These are phyloP conservation scores for Portunus trituberculatus DNA, from an alignment of 1,140 invertebrate genomes.

Conservation along the genomic window DNA sequence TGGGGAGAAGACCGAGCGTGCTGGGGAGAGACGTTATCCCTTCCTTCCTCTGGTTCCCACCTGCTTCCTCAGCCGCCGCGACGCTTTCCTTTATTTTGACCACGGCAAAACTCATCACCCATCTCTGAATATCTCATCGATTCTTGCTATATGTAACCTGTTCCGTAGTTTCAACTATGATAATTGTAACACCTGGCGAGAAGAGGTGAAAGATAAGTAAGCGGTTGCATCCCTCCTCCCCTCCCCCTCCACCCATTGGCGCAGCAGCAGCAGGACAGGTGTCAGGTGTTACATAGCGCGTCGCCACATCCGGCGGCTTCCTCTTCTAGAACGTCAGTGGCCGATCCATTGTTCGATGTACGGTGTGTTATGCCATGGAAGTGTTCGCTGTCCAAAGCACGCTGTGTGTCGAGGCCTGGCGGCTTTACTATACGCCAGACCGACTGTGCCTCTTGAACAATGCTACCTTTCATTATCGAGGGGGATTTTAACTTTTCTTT, in stretches of 20 bases:
- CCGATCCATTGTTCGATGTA: background rate
- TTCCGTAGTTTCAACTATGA: too few relatives aligned
- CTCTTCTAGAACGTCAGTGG: background rate
- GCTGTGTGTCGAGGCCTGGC: background rate
- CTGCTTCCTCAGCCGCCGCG: too few relatives aligned
- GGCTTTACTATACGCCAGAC: background rate
- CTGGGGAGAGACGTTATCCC: too few relatives aligned
- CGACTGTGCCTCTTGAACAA: background rate
- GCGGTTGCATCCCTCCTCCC: background rate
- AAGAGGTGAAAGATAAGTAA: background rate
- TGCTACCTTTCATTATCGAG: background rate
- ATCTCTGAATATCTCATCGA: too few relatives aligned
- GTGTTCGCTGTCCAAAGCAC: background rate
- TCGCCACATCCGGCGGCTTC: background rate
- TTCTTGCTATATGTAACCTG: too few relatives aligned
- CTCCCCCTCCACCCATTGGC: background rate
- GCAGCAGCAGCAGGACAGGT: background rate
- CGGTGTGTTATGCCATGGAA: too few relatives aligned
- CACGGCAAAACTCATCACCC: too few relatives aligned
- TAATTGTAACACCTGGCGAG: background rate
- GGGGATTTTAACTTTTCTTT: background rate
- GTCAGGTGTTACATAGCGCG: background rate
- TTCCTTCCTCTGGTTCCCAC: too few relatives aligned
- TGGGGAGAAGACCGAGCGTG: too few relatives aligned
- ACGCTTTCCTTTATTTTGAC: too few relatives aligned